Percentiles rank a stretch among this genome's conserved stretches.
Conservation (phyloP, 2,888 invertebrate species). For the Phaonia tiefii region DNA sequence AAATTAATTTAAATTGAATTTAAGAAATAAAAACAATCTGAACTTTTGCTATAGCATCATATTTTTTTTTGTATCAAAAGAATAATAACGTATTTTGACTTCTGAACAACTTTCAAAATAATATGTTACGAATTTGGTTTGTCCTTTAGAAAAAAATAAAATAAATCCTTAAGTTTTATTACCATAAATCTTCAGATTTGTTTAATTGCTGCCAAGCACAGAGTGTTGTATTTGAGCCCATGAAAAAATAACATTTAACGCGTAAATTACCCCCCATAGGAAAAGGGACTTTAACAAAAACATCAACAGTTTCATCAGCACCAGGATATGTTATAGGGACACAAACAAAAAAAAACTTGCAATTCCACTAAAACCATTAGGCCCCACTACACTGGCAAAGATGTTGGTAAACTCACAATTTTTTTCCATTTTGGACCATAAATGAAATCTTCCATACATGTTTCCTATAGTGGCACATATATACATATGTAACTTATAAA, state of each 20-base stretch:
- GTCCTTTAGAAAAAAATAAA: background rate
- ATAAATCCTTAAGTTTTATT: constrained; percentile 12
- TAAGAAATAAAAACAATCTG: too few species aligned
- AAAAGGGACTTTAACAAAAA: constrained; percentile 19
- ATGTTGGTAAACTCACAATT: constrained; percentile 1
- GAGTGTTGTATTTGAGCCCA: constrained; percentile 30
- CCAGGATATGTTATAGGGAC: background rate
- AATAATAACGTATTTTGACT: too few species aligned
- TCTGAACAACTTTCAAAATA: too few species aligned
- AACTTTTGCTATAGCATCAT: too few species aligned
- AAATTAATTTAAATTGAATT: too few species aligned
- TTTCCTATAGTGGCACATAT: too few species aligned
- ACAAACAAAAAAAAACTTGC: constrained; percentile 33
- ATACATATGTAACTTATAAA: constrained; percentile 21
- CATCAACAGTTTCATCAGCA: constrained; percentile 30
- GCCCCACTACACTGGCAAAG: constrained; percentile 14
- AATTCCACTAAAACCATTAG: constrained; percentile 59
- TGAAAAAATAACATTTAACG: constrained; percentile 57
- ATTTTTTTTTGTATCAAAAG: too few species aligned
- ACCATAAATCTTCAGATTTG: constrained; percentile 62
- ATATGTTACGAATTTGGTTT: background rate
- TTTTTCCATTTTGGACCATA: too few species aligned
- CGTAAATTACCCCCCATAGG: constrained; percentile 44
- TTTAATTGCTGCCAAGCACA: constrained; percentile 64
- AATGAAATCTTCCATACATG: background rate